Evolutionary conservation across 1,140 invertebrate genomes (phyloP).

Genomic region (Drosophila pallidifrons): DNA sequence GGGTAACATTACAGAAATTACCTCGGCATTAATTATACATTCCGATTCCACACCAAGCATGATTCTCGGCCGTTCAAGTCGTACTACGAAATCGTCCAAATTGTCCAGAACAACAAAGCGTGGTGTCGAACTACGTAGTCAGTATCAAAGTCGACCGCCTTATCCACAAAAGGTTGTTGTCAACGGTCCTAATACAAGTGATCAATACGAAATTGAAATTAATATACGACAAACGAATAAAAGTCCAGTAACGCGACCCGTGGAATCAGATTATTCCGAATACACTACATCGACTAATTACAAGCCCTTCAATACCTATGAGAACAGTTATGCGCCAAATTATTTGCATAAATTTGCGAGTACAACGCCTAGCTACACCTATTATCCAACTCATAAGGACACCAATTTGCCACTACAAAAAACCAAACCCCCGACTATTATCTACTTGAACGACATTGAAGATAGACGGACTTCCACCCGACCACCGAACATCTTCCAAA

Average conservation of each 20-base stretch:
- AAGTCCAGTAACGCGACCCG: conserved; percentile 46
- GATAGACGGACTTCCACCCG: conserved; percentile 64
- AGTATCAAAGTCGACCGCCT: conserved; percentile 61
- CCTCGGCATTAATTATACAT: background rate
- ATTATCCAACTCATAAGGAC: conserved; percentile 50
- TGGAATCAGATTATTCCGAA: conserved; percentile 50
- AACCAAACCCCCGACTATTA: conserved; percentile 79
- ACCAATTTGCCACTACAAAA: conserved; percentile 40
- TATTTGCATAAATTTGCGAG: conserved; percentile 57
- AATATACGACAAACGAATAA: conserved; percentile 84
- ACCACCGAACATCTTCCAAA: conserved; percentile 75
- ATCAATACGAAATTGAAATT: conserved; percentile 84
- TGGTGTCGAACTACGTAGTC: conserved; percentile 59
- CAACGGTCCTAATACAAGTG: conserved; percentile 64
- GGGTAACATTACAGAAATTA: conserved; percentile 26
- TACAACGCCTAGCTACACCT: conserved; percentile 60
- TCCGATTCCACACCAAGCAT: conserved; percentile 7
- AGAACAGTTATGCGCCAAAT: conserved; percentile 62
- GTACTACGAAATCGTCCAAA: conserved; percentile 58
- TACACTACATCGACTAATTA: conserved; percentile 62
- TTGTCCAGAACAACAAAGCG: conserved; percentile 55
- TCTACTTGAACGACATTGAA: conserved; percentile 76
- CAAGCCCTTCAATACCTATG: conserved; percentile 57
- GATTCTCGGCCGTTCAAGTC: conserved; percentile 19
- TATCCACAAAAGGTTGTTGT: conserved; percentile 78